phyloP scores from a whole-genome alignment of 2,113 vertebrate species.

The Rhadina sibilatrix region DNA sequence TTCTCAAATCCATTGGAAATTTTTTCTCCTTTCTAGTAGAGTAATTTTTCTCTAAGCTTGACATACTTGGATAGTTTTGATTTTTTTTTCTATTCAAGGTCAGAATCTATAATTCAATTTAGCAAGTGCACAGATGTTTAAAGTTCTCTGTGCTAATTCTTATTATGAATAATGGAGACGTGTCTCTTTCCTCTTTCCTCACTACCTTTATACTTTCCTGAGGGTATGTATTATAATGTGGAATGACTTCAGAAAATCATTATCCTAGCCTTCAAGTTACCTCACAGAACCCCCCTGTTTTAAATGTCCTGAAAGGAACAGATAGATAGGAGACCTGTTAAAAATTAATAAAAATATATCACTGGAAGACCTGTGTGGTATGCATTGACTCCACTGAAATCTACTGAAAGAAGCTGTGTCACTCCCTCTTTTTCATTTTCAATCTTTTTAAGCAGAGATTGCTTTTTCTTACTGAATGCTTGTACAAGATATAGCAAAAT shows the following conservation, averaged over 20 bases:
- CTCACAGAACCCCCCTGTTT: not conserved
- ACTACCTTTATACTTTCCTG: not conserved
- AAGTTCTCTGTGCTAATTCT: not conserved
- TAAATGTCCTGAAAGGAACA: not conserved
- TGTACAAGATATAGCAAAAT: not conserved
- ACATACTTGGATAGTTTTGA: not conserved
- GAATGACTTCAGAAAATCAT: not conserved
- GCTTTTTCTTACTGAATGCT: not conserved
- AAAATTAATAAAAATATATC: not conserved
- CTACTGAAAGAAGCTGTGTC: not conserved
- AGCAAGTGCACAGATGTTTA: not conserved
- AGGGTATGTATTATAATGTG: not conserved
- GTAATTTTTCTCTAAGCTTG: not conserved
- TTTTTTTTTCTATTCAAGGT: not conserved
- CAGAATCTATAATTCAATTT: not conserved
- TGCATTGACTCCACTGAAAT: not conserved
- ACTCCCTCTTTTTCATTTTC: not conserved
- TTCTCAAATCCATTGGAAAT: not conserved
- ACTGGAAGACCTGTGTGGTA: not conserved
- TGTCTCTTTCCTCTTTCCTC: not conserved
- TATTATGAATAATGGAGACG: not conserved
- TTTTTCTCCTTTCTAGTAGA: not conserved
- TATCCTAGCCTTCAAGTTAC: not conserved
- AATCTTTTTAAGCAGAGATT: not conserved
- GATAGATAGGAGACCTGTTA: not conserved